Conservation (phyloP, 2,797 vertebrate species). For the Parotocinclus haroldoi region DNA sequence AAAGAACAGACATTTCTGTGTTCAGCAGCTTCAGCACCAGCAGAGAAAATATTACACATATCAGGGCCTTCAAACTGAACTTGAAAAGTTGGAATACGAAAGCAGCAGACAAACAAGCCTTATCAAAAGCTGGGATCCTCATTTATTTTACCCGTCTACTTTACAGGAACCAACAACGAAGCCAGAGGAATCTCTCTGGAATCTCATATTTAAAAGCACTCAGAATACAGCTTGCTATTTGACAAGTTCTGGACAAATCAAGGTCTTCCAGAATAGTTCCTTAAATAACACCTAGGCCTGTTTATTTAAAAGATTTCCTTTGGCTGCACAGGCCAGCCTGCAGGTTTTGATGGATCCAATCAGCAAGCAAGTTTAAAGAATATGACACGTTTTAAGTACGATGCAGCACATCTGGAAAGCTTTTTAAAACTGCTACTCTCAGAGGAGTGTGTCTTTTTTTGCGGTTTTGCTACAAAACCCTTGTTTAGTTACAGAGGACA, state of each 20-base stretch:
- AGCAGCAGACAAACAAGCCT: background rate
- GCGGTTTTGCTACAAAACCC: constrained; percentile 38
- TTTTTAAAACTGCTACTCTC: constrained; percentile 47
- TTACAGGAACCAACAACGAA: too few species aligned
- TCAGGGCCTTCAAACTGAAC: background rate
- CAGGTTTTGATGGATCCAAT: constrained; percentile 48
- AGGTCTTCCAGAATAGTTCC: constrained; percentile 52
- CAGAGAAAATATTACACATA: background rate
- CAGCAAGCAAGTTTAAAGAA: constrained; percentile 49
- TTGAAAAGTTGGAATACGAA: too few species aligned
- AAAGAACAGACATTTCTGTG: constrained; percentile 32
- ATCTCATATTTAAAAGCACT: too few species aligned
- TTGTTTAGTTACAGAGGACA: constrained; percentile 40
- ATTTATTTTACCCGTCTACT: too few species aligned
- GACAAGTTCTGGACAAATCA: constrained; percentile 30
- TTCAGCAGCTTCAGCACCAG: constrained; percentile 5
- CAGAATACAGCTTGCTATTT: background rate
- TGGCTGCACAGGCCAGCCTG: constrained; percentile 43
- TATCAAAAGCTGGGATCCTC: too few species aligned
- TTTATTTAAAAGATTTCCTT: constrained; percentile 51
- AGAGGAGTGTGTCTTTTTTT: constrained; percentile 37
- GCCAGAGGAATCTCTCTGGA: too few species aligned
- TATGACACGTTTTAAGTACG: constrained; percentile 56
- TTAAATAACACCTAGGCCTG: constrained; percentile 47
- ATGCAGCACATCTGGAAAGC: constrained; percentile 70